Evolutionary conservation across 1,140 invertebrate genomes (phyloP), one percentile per base, ranked within the genome.

Genomic region (Carcinoscorpius rotundicauda): DNA sequence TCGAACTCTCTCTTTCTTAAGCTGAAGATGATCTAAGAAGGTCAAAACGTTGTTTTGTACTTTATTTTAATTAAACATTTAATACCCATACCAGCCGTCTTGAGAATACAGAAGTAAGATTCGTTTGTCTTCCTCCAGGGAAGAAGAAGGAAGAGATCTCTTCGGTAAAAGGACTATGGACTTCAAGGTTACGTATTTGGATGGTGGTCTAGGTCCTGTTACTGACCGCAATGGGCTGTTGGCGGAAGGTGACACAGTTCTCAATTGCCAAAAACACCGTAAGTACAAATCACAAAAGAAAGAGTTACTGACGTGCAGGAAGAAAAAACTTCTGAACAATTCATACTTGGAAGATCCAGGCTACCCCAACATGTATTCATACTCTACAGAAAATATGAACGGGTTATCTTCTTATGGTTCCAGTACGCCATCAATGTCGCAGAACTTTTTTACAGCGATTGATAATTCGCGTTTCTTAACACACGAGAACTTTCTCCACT

Each of bases 151-250:
- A 6, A 83, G 92, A 64, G 94, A 98, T 79, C 78, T 98, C 53
- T 82, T 97, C 5, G 92, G 92, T 6, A 97, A 97, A 77, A 84
- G 95, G 64, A 97, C 93, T 3, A 97, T 96, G 89, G 94, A 97
- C 76, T 98, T 97, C 75, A 98, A 98, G 83, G 91, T 97, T 29
- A 96, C 93, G 72, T 98, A 98, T 76, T 81, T 93, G 71, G 92
- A 95, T 73, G 91, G 91, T 0, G 91, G 91, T 3, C 79, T 95
- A 61, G 67, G 58, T 11, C 49, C 64, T 6, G 64, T 68, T 58
- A 68, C 51, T 53, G 67, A 68, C n/a, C 56, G 67, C 49, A 68
- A 61, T 48, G 66, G 68, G 5, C 64, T 71, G 57, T 48, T 70
- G 49, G 60, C 69, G 8, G 67, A 70, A 51, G 66, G 66, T 56